Conservation (phyloP, 2,113 vertebrate species). For the Strigops habroptila region DNA sequence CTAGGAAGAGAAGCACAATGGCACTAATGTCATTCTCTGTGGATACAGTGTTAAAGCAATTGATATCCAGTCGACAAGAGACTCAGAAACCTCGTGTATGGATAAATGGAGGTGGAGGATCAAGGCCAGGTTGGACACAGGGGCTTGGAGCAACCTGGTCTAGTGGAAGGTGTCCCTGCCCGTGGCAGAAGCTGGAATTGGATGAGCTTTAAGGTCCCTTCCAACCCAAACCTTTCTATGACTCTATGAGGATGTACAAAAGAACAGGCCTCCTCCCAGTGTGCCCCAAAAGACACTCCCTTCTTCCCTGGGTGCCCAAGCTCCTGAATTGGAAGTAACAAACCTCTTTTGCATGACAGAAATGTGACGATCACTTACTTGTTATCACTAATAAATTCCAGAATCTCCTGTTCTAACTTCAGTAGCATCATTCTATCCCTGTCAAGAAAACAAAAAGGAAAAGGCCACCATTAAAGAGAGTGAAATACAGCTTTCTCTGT, state of each 20-base stretch:
- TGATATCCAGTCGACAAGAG: neutral
- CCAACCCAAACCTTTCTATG: neutral
- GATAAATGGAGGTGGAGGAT: neutral
- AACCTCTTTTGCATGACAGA: neutral
- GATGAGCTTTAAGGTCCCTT: neutral
- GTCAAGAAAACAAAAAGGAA: constrained; percentile 9
- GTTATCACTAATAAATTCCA: constrained; percentile 98
- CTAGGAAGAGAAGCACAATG: neutral
- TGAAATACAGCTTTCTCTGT: neutral
- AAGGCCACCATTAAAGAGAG: neutral
- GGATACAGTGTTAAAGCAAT: neutral
- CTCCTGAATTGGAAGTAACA: accelerated
- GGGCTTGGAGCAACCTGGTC: neutral
- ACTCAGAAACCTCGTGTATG: neutral
- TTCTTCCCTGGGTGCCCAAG: neutral
- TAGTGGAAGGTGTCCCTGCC: neutral
- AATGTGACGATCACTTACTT: constrained; percentile 78
- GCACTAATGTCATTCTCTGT: neutral
- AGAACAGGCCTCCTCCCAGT: neutral
- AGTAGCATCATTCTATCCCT: constrained; percentile 99
- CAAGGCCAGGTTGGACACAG: neutral
- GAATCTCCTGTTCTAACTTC: constrained; percentile 99
- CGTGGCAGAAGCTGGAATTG: neutral
- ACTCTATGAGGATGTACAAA: neutral
- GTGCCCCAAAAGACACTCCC: neutral